Evolutionary conservation across 1,140 invertebrate species (phyloP), one percentile per base, ranked within the genome.

Genomic region (Brachionus paranguensis): DNA sequence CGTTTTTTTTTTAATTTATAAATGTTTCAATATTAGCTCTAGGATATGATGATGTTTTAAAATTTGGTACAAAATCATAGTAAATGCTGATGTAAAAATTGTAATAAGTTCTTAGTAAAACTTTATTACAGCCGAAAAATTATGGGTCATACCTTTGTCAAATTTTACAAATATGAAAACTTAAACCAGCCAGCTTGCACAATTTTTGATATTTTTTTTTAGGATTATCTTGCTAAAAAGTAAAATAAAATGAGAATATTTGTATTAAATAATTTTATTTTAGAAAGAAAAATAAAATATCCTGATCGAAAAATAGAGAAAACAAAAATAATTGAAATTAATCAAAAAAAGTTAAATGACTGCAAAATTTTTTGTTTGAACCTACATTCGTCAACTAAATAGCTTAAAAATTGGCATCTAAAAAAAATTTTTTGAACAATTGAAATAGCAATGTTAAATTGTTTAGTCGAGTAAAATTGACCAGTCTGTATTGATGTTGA

Each of bases 401-500:
- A 70, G 27, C 37, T 41, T 70, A 70, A 70, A 70, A 70, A 70
- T 14, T 70, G 53, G 53, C n/a, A 60, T 60, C 53, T 60, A 60
- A 24, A 24, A 47, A 47, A 20, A 0, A 20, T 8, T 60, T 60
- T 60, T 60, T 60, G 53, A 24, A 60, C 53, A 60, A 60, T 60
- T 60, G 53, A 60, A 60, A 50, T 29, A 50, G 41, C 27, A 50
- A 24, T 43, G 8, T 74, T 20, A 43, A n/a, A 50, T 76, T 20
- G 14, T 76, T 50, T 76, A 76, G 0, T 33, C 20, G 12, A 76
- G 10, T 27, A 76, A 24, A 81, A 81, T 81, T 33, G 60, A 50
- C 79, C 79, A 83, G 37, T 83, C 79, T 41, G 60, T 24, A 24
- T 65, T 72, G n/a, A 83, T 68, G 8, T 65, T 68, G 12, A 68